These are phyloP conservation scores for Dendronephthya gigantea DNA, from an alignment of 64 coral and sea anemone species.

Conservation along the genomic window DNA sequence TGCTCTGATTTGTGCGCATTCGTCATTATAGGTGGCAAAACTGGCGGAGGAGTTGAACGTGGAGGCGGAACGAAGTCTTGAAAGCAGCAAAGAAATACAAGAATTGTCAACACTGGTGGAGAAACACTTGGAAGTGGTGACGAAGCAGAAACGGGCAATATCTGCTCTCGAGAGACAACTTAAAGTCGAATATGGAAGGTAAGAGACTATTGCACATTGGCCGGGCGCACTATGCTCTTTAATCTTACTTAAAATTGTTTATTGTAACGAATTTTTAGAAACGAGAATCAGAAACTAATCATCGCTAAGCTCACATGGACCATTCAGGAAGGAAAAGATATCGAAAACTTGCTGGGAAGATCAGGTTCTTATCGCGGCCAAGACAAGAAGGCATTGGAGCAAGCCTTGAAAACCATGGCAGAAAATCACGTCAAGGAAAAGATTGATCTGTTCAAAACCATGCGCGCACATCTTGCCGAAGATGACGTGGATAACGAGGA, in stretches of 20 bases:
- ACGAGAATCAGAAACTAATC: background rate
- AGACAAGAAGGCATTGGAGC: background rate
- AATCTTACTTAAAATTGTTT: too few relatives aligned
- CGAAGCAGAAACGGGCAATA: background rate
- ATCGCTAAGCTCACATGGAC: background rate
- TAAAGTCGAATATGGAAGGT: background rate
- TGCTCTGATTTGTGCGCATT: too few relatives aligned
- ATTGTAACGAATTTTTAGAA: background rate
- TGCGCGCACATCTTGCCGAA: background rate
- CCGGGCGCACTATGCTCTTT: too few relatives aligned
- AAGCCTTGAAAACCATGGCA: background rate
- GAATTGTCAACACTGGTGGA: background rate
- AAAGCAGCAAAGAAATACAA: background rate
- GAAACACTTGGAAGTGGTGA: background rate
- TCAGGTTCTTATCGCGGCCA: background rate
- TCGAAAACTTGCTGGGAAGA: background rate
- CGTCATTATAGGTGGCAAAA: background rate
- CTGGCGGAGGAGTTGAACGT: background rate
- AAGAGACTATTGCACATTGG: too few relatives aligned
- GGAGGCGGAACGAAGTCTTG: background rate
- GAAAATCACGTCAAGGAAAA: background rate
- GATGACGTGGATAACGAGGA: background rate
- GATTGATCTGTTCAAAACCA: background rate
- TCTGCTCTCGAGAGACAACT: background rate
- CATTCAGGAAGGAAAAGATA: background rate